These are phyloP conservation scores for Hystrix cristata DNA, from an alignment of 2,113 vertebrate species.

Conservation along the genomic window DNA sequence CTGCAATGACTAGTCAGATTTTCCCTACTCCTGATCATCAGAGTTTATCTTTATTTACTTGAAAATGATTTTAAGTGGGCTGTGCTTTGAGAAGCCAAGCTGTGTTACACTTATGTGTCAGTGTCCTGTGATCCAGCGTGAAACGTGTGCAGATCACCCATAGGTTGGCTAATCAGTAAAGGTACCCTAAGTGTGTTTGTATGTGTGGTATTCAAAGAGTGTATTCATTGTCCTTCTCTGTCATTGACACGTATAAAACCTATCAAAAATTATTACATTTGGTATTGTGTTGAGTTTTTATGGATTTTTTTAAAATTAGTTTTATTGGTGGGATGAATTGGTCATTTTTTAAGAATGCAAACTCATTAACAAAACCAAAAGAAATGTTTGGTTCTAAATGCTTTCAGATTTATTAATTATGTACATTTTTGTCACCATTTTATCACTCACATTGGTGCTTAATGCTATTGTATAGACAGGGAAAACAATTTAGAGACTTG, in stretches of 20 bases:
- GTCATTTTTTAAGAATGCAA: constrained; percentile 85
- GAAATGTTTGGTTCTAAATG: constrained; percentile 85
- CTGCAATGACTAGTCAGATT: constrained; percentile 6
- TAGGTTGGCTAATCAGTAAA: background rate
- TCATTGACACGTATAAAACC: constrained; percentile 58
- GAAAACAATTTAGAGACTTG: constrained; percentile 81
- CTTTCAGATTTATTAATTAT: constrained; percentile 86
- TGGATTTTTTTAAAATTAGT: background rate
- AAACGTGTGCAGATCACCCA: too few species aligned
- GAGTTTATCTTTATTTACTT: constrained; percentile 49
- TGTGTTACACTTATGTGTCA: accelerated
- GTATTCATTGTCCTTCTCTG: background rate
- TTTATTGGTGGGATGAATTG: constrained; percentile 69
- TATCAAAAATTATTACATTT: constrained; percentile 69
- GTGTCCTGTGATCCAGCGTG: background rate
- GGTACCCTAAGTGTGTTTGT: background rate
- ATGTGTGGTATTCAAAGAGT: background rate
- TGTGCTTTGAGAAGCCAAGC: background rate
- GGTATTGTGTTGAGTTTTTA: background rate
- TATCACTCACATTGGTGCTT: constrained; percentile 85
- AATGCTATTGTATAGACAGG: constrained; percentile 82
- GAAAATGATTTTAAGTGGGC: constrained; percentile 37
- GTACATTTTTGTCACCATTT: constrained; percentile 86
- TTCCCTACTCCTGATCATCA: constrained; percentile 12
- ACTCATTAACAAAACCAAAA: constrained; percentile 84